These are phyloP conservation scores for Danaus plexippus DNA, from an alignment of 1,140 invertebrate species.

Conservation along the genomic window DNA sequence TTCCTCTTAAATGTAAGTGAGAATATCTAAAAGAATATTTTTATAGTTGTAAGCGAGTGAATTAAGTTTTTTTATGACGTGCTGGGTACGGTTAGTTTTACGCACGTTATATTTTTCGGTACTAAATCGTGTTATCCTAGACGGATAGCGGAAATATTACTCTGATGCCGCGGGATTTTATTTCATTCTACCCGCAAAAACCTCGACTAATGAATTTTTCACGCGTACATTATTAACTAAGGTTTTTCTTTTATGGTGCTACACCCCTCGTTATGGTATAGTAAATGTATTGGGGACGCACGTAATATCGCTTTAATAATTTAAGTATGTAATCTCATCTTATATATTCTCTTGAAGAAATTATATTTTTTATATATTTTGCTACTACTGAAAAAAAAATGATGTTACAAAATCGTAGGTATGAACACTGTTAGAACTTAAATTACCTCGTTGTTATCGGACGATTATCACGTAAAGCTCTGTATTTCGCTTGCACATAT, in stretches of 20 bases:
- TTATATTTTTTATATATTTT: slow-evolving; percentile 23
- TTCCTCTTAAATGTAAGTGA: slow-evolving; percentile 70
- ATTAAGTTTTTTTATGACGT: slow-evolving; percentile 46
- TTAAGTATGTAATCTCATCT: slow-evolving; percentile 23
- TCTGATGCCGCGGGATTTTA: no score
- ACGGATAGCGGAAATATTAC: no score
- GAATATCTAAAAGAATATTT: slow-evolving; percentile 68
- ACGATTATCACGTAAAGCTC: slow-evolving; percentile 7
- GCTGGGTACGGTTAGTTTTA: no score
- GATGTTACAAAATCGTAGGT: not conserved
- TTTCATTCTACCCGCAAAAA: not conserved
- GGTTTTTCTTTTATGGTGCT: slow-evolving; percentile 61
- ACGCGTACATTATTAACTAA: slow-evolving; percentile 43
- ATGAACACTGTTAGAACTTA: slow-evolving; percentile 3
- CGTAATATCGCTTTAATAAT: slow-evolving; percentile 14
- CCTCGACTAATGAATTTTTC: slow-evolving; percentile 36
- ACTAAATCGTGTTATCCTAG: no score
- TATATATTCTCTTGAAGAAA: slow-evolving; percentile 15
- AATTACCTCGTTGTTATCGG: slow-evolving; percentile 3
- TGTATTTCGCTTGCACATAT: slow-evolving; percentile 1
- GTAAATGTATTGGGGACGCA: slow-evolving; percentile 15
- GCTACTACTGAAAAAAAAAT: slow-evolving; percentile 16
- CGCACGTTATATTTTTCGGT: no score
- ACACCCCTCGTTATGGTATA: slow-evolving; percentile 29
- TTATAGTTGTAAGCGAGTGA: slow-evolving; percentile 65